Base-by-base conservation (phyloP, 1,140 invertebrate species). In the Centruroides vittatus region DNA sequence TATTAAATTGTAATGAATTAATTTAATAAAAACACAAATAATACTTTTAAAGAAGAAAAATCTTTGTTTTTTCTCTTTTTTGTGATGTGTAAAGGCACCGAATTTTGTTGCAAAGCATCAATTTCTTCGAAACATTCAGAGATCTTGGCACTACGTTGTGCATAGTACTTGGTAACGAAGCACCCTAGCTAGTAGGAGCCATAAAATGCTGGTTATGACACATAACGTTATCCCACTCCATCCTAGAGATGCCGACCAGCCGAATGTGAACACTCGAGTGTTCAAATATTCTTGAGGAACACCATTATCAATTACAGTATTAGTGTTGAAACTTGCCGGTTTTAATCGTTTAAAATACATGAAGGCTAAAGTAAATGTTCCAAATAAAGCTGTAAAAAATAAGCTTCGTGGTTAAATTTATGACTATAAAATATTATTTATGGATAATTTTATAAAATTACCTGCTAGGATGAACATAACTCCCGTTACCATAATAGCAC, bases 381-480 rank as follows among this genome's bases (percentile, higher is more conserved):
- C 87, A 70, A 93, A 93, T 0, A 88, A 81, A 41, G 87, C 88
- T 91, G 78, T 51, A 51, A 36, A 53, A 36, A 53, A 53, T 34
- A 5, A 53, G 3, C 3, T 53, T 5, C 51, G 8, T 53, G 5
- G 0, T 23, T 34, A 36, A n/a, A 53, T 6, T 6, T 23, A 8
- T 34, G 51, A 53, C 51, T 41, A 41, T 41, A 41, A 41, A 41
- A 3, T 41, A 41, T 41, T 41, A 41, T 41, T 41, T 41, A 41
- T 8, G 23, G 23, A 23, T 23, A 6, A 41, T 8, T 41, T 41
- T 41, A 41, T 41, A 41, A 6, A 36, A 69, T 79, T 74, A 90
- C 88, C 88, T 74, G 89, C 88, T 66, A 93, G 73, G 34, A 92
- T 75, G 74, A 92, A 92, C 87, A 93, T 91, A 36, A 93, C 88